Base-by-base conservation (phyloP, 1,140 invertebrate genomes). In the Chrysopa pallens region DNA sequence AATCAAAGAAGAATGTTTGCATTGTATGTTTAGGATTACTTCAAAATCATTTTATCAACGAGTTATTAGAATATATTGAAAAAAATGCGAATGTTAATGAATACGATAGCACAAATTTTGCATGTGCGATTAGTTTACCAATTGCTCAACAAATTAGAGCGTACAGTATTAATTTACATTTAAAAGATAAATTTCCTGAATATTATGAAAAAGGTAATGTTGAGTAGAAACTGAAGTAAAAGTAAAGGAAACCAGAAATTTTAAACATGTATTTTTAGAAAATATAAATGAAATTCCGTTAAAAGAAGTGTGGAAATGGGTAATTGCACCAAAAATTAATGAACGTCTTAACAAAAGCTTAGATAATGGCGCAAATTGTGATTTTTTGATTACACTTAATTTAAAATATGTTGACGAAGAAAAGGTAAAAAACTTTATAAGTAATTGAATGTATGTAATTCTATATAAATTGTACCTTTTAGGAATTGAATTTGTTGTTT, bases 11-110 rank as follows among this genome's bases (percentile, higher is more conserved):
- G 2, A 56, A 60, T 47, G 46, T 63, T 6, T 82, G 78, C 50
- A 49, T 67, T 0, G 60, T 63, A 7, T 82, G 78, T 55, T 50
- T 81, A 31, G 76, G 74, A 33, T 58, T 80, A n/a, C 64, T 80
- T 15, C 68, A 78, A 44, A 50, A 67, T 44, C 49, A 60, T 6
- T 56, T 58, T 44, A 56, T 69, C 44, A 50, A 64, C 43, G 50
- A 54, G 29, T 49, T 69, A 6, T 44, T 75, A 31, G 35, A 63
- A 35, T 53, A 60, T 27, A 66, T 73, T 31, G 43, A 56, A 1
- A 23, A 59, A 46, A 40, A 51, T 15, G 46, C 59, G 1, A 52
- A 57, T 17, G 56, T 62, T n/a, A 46, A 50, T 12, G 50, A 59
- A 38, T 67, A 63, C 50, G 60, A 67, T 38, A 59, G 55, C 39